phyloP scores from a whole-genome alignment of 1,140 invertebrate species.

The Caenorhabditis brenneri region DNA sequence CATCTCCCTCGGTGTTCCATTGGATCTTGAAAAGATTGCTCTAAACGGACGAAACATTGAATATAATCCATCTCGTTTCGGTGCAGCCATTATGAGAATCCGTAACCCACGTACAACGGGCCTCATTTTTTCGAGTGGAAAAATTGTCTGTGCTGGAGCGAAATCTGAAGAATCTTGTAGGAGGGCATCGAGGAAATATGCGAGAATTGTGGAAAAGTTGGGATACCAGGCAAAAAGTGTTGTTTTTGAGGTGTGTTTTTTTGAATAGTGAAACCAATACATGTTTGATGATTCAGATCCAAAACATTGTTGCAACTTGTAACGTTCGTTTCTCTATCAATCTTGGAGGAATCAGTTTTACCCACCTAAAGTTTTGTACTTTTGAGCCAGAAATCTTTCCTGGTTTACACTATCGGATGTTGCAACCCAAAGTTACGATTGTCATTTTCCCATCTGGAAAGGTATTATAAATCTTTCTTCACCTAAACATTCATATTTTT shows the following conservation, averaged over 20 bases:
- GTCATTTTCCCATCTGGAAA: slow-evolving; percentile 98
- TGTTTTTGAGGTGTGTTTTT: slow-evolving; percentile 82
- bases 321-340: slow-evolving; percentile 99
- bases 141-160: slow-evolving; percentile 99
- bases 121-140: slow-evolving; percentile 97
- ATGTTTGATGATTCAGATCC: slow-evolving; percentile 75
- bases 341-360: slow-evolving; percentile 92
- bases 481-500: no score
- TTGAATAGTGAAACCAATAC: not conserved
- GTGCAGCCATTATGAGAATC: slow-evolving; percentile 99
- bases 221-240: slow-evolving; percentile 97
- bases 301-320: slow-evolving; percentile 99
- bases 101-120: slow-evolving; percentile 94
- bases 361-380: slow-evolving; percentile 92
- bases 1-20: slow-evolving; percentile 75
- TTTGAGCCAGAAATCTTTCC: slow-evolving; percentile 85
- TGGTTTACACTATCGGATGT: slow-evolving; percentile 98
- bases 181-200: slow-evolving; percentile 95
- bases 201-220: slow-evolving; percentile 96
- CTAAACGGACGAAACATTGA: slow-evolving; percentile 98
- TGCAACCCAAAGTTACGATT: slow-evolving; percentile 95
- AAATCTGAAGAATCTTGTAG: slow-evolving; percentile 96
- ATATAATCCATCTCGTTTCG: slow-evolving; percentile 99
- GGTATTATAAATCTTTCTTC: no score
- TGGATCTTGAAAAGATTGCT: slow-evolving; percentile 95